Percentiles rank a stretch among this genome's conserved stretches.
phyloP scores from a whole-genome alignment of 1,140 invertebrate species.

The Condylostylus longicornis region DNA sequence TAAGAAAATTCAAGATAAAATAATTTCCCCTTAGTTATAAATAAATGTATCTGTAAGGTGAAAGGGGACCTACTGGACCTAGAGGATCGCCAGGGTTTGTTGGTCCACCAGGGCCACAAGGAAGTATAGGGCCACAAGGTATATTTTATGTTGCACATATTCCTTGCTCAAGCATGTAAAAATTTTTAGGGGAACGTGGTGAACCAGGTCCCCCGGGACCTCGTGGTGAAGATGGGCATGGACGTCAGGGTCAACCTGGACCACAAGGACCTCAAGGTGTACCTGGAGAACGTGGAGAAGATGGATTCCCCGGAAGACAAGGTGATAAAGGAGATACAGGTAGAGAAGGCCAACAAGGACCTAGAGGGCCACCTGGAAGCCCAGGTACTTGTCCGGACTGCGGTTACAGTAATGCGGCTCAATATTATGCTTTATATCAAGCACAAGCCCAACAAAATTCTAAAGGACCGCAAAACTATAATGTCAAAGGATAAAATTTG shows the following conservation, averaged over 20 bases:
- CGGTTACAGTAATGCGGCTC: slow-evolving; percentile 30
- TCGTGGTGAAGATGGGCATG: slow-evolving; percentile 18
- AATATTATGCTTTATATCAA: slow-evolving; percentile 25
- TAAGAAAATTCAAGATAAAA: slow-evolving; percentile 3
- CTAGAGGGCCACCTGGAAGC: slow-evolving; percentile 35
- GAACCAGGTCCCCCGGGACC: slow-evolving; percentile 38
- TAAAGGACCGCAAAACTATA: slow-evolving; percentile 19
- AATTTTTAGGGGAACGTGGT: slow-evolving; percentile 45
- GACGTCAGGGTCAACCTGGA: slow-evolving; percentile 47
- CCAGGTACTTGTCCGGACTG: slow-evolving; percentile 49
- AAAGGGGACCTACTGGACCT: slow-evolving; percentile 10
- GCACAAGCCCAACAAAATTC: slow-evolving; percentile 17
- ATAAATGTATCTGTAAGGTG: slow-evolving; percentile 16
- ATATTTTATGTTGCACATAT: slow-evolving; percentile 44
- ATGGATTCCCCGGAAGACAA: slow-evolving; percentile 29
- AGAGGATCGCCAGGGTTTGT: slow-evolving; percentile 24
- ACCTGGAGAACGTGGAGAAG: slow-evolving; percentile 43
- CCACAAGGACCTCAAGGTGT: no score
- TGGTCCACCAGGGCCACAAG: slow-evolving; percentile 34
- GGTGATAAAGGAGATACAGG: slow-evolving; percentile 7
- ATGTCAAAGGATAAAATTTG: slow-evolving; percentile 37
- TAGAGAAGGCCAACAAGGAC: slow-evolving; percentile 7
- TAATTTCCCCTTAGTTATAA: slow-evolving; percentile 1
- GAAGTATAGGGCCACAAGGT: slow-evolving; percentile 48
- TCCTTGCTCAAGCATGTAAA: slow-evolving; percentile 40